A percentile compares a stretch with the other conserved stretches of the same genome.
These are phyloP conservation scores for Passer montanus DNA, from an alignment of 2,113 vertebrate genomes.

Conservation along the genomic window DNA sequence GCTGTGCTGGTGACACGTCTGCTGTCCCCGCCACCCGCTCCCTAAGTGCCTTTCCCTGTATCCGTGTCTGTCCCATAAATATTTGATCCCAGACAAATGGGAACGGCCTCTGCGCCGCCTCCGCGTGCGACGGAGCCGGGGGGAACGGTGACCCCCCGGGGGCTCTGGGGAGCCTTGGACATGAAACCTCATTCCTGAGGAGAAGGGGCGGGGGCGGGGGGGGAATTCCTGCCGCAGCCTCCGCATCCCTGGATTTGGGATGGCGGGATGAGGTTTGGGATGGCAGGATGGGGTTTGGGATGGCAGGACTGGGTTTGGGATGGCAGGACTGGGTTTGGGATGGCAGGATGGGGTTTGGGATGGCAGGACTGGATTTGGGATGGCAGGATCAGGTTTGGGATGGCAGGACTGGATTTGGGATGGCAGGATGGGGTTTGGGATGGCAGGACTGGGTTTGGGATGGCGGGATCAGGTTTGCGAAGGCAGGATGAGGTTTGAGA, in stretches of 20 bases:
- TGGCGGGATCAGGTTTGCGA: accelerated
- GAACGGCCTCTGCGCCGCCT: background rate
- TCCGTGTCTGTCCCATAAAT: background rate
- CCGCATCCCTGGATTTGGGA: accelerated
- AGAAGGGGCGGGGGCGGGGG: background rate
- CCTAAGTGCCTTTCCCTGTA: conserved; percentile 41
- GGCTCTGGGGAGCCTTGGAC: background rate
- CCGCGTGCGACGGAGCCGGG: background rate
- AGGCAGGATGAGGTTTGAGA: accelerated
- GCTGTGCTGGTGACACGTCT: accelerated
- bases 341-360: accelerated
- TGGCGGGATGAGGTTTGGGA: background rate
- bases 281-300: no score
- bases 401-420: accelerated
- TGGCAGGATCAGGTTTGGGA: accelerated
- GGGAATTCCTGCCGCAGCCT: background rate
- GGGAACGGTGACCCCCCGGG: accelerated
- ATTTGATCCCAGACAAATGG: conserved; percentile 40
- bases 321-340: accelerated
- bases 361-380: accelerated
- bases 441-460: accelerated
- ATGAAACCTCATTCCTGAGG: accelerated
- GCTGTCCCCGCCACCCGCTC: background rate
- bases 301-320: accelerated
- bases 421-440: accelerated